Base-by-base conservation (phyloP, 2,888 invertebrate genomes). In the Phengaris alcon region DNA sequence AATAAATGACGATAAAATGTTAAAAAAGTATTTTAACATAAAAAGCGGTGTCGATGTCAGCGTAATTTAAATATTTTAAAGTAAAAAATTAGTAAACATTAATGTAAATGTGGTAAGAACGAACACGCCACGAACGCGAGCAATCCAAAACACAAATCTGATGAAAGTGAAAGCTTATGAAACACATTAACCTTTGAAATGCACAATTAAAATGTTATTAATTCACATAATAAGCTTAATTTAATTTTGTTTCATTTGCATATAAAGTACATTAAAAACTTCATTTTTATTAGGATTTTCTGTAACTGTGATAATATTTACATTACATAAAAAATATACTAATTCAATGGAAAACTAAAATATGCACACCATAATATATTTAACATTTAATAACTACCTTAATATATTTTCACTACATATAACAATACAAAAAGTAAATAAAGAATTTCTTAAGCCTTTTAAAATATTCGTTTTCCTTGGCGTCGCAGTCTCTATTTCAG, bases 111-210 rank as follows among this genome's bases (percentile, higher is more conserved):
- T 7, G 35, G 52, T 54, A 54, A 22, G 70, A 70, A 70, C 51
- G 15, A 52, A 70, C 35, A 22, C 22, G 51, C 15, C n/a, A 70
- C 51, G 15, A 52, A 70, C 35, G 54, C 22, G 51, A 22, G 35
- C 35, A 7, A 13, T 35, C 72, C 72, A 72, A 72, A 69, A 72
- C 22, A 72, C 54, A 72, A 72, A 72, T 54, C 72, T 44, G 72
- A 35, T 52, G 54, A 72, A 72, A 72, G 72, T 72, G 72, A 72
- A 72, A 72, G 72, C 35, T 72, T 35, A 54, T 54, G 22, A 52
- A 51, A 54, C 72, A 22, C 72, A 72, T 72, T 72, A 72, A 72
- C 52, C 35, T 72, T 51, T 35, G 35, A 54, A 72, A 72, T 35
- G 72, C 72, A 52, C 22, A 72, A 72, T 52, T 72, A 54, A 54